These are phyloP conservation scores for Muscicapa striata DNA, from an alignment of 2,797 vertebrate species.

Conservation along the genomic window DNA sequence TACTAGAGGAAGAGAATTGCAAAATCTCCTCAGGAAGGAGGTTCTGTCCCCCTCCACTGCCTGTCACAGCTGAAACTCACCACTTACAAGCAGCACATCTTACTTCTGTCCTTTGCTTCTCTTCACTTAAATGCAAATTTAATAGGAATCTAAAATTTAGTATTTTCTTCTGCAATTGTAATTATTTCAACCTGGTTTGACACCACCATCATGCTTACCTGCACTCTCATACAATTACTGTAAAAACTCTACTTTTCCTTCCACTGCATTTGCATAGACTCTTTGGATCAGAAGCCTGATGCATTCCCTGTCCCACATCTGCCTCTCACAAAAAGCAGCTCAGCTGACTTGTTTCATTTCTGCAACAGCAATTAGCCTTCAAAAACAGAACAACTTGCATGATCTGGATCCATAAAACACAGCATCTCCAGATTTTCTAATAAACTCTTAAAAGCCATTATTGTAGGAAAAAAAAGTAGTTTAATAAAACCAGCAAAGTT, in stretches of 20 bases:
- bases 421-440: not conserved
- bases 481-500: not conserved
- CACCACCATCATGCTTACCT: not conserved
- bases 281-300: not conserved
- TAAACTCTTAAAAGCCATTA: not conserved
- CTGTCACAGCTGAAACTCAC: not conserved
- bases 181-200: not conserved
- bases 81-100: not conserved
- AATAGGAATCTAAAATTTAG: not conserved
- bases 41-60: not conserved
- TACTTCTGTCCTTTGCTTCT: not conserved
- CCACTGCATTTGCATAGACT: rapidly evolving
- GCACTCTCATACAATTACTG: not conserved
- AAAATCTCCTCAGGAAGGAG: not conserved
- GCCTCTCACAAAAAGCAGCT: not conserved
- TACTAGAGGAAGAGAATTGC: not conserved
- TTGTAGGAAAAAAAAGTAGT: not conserved
- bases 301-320: not conserved
- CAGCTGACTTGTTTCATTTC: not conserved
- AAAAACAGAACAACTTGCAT: not conserved
- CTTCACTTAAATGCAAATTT: not conserved
- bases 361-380: not conserved
- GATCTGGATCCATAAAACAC: not conserved
- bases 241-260: not conserved
- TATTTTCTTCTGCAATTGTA: not conserved